Base-by-base conservation (phyloP, 1,140 invertebrate species). In the Drosophila prosaltans region DNA sequence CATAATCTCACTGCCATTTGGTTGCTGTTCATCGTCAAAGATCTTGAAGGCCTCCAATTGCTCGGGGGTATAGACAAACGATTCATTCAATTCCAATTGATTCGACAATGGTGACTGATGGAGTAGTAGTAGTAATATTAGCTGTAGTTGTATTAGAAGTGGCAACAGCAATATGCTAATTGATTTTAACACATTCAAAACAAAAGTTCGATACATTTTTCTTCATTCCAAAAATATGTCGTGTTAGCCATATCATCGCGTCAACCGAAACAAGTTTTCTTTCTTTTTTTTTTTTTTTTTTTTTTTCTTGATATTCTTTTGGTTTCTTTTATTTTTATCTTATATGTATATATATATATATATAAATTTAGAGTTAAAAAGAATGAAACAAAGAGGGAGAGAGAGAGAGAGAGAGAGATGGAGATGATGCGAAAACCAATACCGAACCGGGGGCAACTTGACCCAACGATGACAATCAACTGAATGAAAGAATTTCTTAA, bases 141-240 rank as follows among this genome's bases (percentile, higher is more conserved):
- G 21, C 0, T 16, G 40, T 7, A 16, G 21, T 60, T 58, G 2
- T n/a, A n/a, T 11, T 40, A 40, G 21, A 2, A n/a, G 24, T 40
- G 24, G 21, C 62, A 62, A 43, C 62, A 10, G 54, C 70, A 72
- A 78, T 88, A 88, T 89, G 84, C 80, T 88, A 88, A 88, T 89
- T 90, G 84, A 81, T 89, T 88, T 88, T 89, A 89, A 88, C 84
- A 88, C 84, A 78, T 79, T 69, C 75, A 36, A 68, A 54, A 61
- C 66, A 48, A 48, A 43, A 78, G 69, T 61, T 74, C 80, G 83
- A 89, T 83, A 80, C 83, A 88, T 88, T 82, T 83, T 88, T 76
- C 62, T 69, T 77, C 74, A 77, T 82, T 71, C 73, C 82, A 78
- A 66, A 75, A 54, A 76, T 48, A 64, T 40, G 55, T 58, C 68